Base-by-base conservation (phyloP, 2,888 invertebrate genomes). In the Odontocolon sp. region DNA sequence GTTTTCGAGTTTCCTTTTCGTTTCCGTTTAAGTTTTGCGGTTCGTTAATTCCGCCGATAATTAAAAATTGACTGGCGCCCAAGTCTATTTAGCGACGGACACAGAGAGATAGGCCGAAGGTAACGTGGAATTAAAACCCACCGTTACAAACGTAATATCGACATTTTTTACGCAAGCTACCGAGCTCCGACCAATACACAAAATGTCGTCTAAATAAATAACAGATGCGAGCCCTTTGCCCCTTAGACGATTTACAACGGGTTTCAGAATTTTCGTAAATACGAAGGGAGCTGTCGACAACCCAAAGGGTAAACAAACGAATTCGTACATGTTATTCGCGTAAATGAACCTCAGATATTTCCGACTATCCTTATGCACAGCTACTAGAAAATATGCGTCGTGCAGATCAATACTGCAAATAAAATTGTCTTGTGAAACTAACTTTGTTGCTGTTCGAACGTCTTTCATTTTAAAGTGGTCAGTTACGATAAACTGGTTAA, bases 391-490 rank as follows among this genome's bases (percentile, higher is more conserved):
- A 47, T 70, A 75, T 9, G 71, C 70, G 18, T 72, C 66, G 31
- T 69, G 33, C 45, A 76, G 54, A 11, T 72, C 72, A 9, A 78
- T 63, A 3, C 40, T 76, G 31, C 59, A 42, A 71, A 76, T 78
- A 40, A 36, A 78, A 36, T 71, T 26, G 36, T 67, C 42, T 54
- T 40, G 31, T 9, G 47, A 61, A 2, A 78, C 54, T 31, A 80
- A 38, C 42, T 66, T 70, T 9, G 52, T 47, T 2, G 72, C 79
- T 1, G 81, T 78, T 71, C 73, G 74, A 31, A 69, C 11, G 33
- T 81, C 77, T 40, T 80, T 80, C 36, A 80, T 47, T 57, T 81
- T 79, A 42, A 82, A 80, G 66, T 82, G 79, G 0, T 78, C 38
- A 14, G 64, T 63, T 18, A 4, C n/a, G 52, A 80, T 36, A 36